Evolutionary conservation across 2,113 vertebrate species (phyloP).

Genomic region (Pica pica): DNA sequence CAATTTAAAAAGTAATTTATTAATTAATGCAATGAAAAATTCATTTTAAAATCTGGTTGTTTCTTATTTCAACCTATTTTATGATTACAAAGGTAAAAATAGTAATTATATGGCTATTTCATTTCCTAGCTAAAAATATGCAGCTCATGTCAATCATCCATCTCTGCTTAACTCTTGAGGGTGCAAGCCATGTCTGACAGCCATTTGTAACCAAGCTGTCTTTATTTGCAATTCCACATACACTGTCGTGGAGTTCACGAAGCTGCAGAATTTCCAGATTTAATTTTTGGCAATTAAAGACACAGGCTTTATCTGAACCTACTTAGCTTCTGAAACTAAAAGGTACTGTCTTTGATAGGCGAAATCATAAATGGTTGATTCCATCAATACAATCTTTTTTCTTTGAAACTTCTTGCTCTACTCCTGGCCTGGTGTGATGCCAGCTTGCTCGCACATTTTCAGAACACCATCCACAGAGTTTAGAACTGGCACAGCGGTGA

Average conservation of each 20-base stretch:
- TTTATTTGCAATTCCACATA: neutral
- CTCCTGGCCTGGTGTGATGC: neutral
- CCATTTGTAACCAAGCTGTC: neutral
- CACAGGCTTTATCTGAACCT: neutral
- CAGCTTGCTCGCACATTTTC: neutral
- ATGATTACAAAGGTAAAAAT: neutral
- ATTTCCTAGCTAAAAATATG: neutral
- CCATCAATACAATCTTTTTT: neutral
- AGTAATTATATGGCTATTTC: neutral
- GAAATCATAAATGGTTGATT: neutral
- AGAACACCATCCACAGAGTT: neutral
- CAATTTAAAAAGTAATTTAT: neutral
- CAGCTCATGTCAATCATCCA: neutral
- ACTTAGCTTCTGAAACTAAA: neutral
- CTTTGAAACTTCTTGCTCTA: neutral
- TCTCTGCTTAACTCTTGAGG: neutral
- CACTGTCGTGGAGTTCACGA: neutral
- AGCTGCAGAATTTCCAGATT: neutral
- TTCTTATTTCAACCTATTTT: neutral
- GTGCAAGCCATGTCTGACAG: neutral
- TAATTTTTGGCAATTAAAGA: neutral
- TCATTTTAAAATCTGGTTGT: neutral
- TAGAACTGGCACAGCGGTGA: neutral
- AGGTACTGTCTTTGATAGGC: neutral
- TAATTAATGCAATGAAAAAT: neutral